Evolutionary conservation across 2,797 vertebrate species (phyloP).

Genomic region (Danio albolineatus): DNA sequence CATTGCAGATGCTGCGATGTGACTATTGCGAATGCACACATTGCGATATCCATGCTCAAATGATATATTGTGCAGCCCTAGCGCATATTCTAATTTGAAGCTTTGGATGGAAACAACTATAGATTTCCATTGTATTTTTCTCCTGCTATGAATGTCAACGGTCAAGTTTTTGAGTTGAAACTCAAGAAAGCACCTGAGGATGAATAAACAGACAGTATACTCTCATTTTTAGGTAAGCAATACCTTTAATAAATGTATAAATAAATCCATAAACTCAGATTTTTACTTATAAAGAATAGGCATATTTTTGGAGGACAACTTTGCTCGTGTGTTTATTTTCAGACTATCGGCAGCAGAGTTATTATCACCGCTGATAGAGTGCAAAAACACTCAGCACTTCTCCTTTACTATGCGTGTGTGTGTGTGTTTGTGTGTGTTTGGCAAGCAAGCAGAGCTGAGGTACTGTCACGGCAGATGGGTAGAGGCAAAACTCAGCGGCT

Average conservation of each 20-base stretch:
- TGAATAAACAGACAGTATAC: background rate
- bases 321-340: conserved; percentile 11
- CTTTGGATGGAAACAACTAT: no score
- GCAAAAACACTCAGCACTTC: conserved; percentile 41
- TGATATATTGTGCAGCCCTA: no score
- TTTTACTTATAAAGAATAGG: background rate
- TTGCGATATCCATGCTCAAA: no score
- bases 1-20: no score
- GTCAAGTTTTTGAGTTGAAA: no score
- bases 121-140: no score
- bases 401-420: conserved; percentile 9
- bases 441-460: conserved; percentile 12
- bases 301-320: conserved; percentile 15
- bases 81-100: no score
- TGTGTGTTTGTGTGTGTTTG: conserved; percentile 34
- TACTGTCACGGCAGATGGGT: conserved; percentile 41
- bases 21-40: no score
- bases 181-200: background rate
- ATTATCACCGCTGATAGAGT: conserved; percentile 50
- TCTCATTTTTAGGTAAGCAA: no score
- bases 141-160: no score
- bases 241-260: no score
- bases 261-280: background rate
- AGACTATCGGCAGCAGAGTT: conserved; percentile 33
- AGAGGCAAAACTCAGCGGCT: conserved; percentile 12